Conservation (phyloP, 2,888 invertebrate genomes). For the Drosophila stalkeri region DNA sequence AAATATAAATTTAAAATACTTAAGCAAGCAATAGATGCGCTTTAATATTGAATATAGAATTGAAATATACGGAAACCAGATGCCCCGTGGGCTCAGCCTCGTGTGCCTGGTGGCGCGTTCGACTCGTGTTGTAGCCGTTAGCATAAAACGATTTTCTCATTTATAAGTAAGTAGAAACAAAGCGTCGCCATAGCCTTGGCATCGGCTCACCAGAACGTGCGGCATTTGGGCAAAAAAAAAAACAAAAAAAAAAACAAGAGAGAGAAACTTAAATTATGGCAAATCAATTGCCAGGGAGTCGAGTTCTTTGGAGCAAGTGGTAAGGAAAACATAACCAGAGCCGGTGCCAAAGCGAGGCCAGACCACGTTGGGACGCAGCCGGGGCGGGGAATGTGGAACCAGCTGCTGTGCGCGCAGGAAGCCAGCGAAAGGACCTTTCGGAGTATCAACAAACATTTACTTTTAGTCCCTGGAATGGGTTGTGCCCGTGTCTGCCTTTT, state of each 20-base stretch:
- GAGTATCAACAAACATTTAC: slow-evolving; percentile 63
- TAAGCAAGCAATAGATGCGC: slow-evolving; percentile 4
- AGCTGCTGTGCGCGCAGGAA: slow-evolving; percentile 38
- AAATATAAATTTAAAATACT: slow-evolving; percentile 13
- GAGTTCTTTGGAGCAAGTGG: slow-evolving; percentile 36
- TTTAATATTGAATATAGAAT: slow-evolving; percentile 12
- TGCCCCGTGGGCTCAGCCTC: slow-evolving; percentile 27
- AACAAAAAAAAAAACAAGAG: neutral
- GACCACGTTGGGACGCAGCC: slow-evolving; percentile 4
- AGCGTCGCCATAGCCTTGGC: slow-evolving; percentile 40
- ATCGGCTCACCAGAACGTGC: slow-evolving; percentile 52
- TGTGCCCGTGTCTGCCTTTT: slow-evolving; percentile 66
- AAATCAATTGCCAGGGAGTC: slow-evolving; percentile 81
- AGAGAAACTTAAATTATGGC: slow-evolving; percentile 82
- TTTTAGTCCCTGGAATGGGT: slow-evolving; percentile 56
- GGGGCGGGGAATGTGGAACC: slow-evolving; percentile 18
- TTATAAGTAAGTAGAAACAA: slow-evolving; percentile 57
- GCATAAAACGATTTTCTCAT: slow-evolving; percentile 81
- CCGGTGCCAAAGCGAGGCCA: slow-evolving; percentile 23
- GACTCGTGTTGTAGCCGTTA: slow-evolving; percentile 55
- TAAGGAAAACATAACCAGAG: slow-evolving; percentile 60
- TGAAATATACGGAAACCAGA: slow-evolving; percentile 47
- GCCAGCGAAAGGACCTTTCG: slow-evolving; percentile 32
- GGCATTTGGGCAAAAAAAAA: slow-evolving; percentile 33
- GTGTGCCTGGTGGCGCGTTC: slow-evolving; percentile 3